These are phyloP conservation scores for Lasioglossum pauxillum DNA, from an alignment of 2,888 invertebrate genomes.

Conservation along the genomic window DNA sequence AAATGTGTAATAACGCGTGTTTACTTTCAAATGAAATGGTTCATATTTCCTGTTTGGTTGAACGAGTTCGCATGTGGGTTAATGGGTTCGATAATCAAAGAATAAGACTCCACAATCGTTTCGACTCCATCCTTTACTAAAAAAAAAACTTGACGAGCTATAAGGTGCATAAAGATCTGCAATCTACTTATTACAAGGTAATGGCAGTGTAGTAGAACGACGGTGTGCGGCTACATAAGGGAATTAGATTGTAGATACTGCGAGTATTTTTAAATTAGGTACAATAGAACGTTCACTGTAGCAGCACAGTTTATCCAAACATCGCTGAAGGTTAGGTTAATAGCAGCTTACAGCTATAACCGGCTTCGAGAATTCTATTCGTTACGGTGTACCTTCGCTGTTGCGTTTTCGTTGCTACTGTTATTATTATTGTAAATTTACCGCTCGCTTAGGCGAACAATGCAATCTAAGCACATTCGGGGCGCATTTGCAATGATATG, in stretches of 20 bases:
- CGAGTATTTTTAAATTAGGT: slow-evolving; percentile 8
- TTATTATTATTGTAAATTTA: neutral
- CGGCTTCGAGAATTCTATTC: neutral
- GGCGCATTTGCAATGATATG: neutral
- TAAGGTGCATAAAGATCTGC: neutral
- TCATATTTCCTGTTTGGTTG: neutral
- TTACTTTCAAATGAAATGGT: neutral
- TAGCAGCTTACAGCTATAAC: neutral
- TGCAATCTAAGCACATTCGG: neutral
- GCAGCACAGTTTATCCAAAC: slow-evolving; percentile 2
- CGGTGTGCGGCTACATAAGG: neutral
- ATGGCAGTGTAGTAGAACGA: neutral
- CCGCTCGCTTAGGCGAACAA: neutral
- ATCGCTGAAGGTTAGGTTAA: slow-evolving; percentile 3
- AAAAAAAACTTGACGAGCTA: neutral
- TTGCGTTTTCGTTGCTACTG: neutral
- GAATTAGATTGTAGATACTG: neutral
- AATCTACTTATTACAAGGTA: neutral
- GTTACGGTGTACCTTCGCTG: neutral
- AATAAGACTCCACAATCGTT: neutral
- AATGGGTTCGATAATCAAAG: neutral
- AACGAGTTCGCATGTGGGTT: neutral
- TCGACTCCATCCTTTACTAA: neutral
- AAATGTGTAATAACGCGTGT: no score
- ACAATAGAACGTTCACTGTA: neutral